phyloP scores from a whole-genome alignment of 2,888 invertebrate genomes.

The Aricia artaxerxes region DNA sequence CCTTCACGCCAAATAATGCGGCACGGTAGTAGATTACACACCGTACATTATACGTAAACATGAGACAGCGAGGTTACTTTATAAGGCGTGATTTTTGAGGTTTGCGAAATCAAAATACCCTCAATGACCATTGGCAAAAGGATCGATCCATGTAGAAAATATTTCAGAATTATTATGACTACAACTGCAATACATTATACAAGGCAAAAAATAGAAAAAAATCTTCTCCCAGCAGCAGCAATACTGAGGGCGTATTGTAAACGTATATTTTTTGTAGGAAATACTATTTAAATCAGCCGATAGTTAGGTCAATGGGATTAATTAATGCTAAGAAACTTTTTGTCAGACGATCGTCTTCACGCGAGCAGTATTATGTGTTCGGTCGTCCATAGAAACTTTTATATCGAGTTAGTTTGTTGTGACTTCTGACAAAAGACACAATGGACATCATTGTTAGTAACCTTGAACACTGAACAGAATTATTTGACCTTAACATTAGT shows the following conservation, averaged over 20 bases:
- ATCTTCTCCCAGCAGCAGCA: too few species aligned
- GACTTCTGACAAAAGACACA: slow-evolving; percentile 4
- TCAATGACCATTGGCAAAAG: background rate
- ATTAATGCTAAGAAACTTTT: background rate
- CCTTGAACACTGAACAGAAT: slow-evolving; percentile 6
- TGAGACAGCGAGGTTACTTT: too few species aligned
- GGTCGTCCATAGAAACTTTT: background rate
- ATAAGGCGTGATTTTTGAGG: too few species aligned
- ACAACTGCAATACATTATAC: background rate
- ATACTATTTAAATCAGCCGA: background rate
- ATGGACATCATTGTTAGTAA: background rate
- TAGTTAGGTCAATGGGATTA: background rate
- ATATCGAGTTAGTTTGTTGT: background rate
- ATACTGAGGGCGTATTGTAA: too few species aligned
- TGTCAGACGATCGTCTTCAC: background rate
- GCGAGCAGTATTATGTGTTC: background rate
- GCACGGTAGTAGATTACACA: too few species aligned
- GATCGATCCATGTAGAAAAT: background rate
- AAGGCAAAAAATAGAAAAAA: too few species aligned
- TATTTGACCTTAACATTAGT: slow-evolving; percentile 7
- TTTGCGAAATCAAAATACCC: background rate
- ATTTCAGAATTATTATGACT: background rate
- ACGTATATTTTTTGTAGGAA: background rate
- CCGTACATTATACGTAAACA: too few species aligned
- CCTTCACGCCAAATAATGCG: background rate